phyloP scores from a whole-genome alignment of 2,113 vertebrate genomes.

The Takifugu bimaculatus region DNA sequence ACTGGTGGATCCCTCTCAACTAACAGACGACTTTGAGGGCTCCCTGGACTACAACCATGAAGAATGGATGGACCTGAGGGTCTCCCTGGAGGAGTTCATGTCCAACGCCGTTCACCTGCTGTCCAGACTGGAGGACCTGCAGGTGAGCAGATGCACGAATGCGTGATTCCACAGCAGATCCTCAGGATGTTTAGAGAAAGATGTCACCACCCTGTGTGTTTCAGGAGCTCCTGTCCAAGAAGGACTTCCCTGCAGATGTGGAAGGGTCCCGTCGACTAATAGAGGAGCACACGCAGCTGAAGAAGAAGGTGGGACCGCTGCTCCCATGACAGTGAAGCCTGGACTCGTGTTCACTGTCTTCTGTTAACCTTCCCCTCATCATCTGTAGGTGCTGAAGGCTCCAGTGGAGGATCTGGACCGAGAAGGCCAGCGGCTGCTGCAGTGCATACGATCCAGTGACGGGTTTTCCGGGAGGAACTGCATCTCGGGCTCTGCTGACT shows the following conservation, averaged over 20 bases:
- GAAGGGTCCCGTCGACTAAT: conserved; percentile 93
- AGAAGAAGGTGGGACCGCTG: conserved; percentile 79
- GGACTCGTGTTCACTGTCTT: background rate
- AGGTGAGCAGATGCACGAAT: conserved; percentile 39
- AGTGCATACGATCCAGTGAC: conserved; percentile 91
- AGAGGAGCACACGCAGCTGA: conserved; percentile 94
- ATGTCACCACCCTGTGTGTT: conserved; percentile 2
- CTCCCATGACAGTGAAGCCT: background rate
- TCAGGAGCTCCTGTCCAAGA: conserved; percentile 91
- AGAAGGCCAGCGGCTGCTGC: conserved; percentile 92
- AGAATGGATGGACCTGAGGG: conserved; percentile 93
- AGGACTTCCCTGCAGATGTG: conserved; percentile 95
- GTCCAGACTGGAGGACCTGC: conserved; percentile 91
- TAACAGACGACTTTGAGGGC: conserved; percentile 96
- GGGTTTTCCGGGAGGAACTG: conserved; percentile 95
- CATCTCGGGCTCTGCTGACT: conserved; percentile 95
- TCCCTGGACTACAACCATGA: conserved; percentile 97
- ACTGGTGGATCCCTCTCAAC: conserved; percentile 95
- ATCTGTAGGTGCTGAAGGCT: conserved; percentile 85
- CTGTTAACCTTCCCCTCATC: background rate
- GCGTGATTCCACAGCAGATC: background rate
- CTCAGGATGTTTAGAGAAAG: background rate
- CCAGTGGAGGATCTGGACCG: conserved; percentile 95
- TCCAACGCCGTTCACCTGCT: conserved; percentile 91
- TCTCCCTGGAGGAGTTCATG: conserved; percentile 95